A percentile compares a stretch with the other conserved stretches of the same genome.
Conservation (phyloP, 1,140 invertebrate species). For the Leptinotarsa texana region DNA sequence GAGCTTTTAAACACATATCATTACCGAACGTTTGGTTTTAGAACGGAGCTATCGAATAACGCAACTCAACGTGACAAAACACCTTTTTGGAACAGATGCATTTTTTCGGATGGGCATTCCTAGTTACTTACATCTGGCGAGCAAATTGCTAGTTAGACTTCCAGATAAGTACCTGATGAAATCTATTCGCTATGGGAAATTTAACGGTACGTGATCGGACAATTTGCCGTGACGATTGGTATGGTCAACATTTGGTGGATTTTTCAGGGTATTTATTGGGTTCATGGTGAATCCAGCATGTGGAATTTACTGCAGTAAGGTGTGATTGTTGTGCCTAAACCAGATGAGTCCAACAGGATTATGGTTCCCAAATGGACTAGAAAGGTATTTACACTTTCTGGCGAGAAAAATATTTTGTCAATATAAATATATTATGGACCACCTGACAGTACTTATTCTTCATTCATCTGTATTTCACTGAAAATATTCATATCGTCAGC, state of each 20-base stretch:
- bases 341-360: too few species aligned
- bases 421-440: too few species aligned
- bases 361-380: too few species aligned
- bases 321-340: too few species aligned
- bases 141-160: constrained; percentile 3
- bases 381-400: too few species aligned
- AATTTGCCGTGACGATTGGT: neutral
- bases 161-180: constrained; percentile 2
- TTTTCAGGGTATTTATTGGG: neutral
- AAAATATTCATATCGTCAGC: too few species aligned
- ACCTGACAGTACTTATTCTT: too few species aligned
- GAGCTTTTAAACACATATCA: constrained; percentile 4
- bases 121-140: neutral
- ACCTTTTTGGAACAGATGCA: constrained; percentile 4
- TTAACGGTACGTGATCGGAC: neutral
- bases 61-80: neutral
- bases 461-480: too few species aligned
- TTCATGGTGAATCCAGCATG: neutral
- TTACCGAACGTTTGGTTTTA: neutral
- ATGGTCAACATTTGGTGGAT: neutral
- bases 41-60: constrained; percentile 1
- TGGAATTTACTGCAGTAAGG: neutral
- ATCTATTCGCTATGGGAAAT: neutral
- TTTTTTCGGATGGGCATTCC: neutral
- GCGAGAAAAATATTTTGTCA: too few species aligned